Percentiles rank a stretch among this genome's conserved stretches.
These are phyloP conservation scores for Empis livida DNA, from an alignment of 2,888 invertebrate genomes.

Conservation along the genomic window DNA sequence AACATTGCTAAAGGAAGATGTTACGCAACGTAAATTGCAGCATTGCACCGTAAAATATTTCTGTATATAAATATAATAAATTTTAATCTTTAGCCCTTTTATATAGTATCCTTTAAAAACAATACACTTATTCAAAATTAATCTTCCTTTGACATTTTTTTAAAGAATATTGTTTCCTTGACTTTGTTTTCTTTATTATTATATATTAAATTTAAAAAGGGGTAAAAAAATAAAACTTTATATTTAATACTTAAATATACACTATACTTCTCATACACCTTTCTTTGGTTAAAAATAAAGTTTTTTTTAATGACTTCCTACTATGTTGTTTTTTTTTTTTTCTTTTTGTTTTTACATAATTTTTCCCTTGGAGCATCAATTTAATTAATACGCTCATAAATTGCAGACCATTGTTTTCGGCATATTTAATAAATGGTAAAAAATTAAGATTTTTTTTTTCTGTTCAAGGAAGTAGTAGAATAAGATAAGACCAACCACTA, in stretches of 20 bases:
- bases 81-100: too few species aligned
- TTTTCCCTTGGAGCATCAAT: constrained; percentile 16
- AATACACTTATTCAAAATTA: neutral
- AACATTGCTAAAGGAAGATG: too few species aligned
- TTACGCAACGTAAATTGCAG: too few species aligned
- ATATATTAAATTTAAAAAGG: too few species aligned
- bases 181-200: neutral
- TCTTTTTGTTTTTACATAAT: neutral
- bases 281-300: neutral
- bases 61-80: too few species aligned
- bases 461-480: neutral
- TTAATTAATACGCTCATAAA: constrained; percentile 23
- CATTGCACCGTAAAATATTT: too few species aligned
- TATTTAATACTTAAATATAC: too few species aligned
- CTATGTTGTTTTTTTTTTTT: neutral
- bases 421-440: constrained; percentile 18
- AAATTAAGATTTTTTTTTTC: neutral
- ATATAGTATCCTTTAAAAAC: too few species aligned
- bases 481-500: neutral
- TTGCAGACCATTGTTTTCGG: constrained; percentile 19
- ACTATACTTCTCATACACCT: too few species aligned
- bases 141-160: neutral
- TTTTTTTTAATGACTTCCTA: neutral
- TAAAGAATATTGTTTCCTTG: neutral
- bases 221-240: neutral